Conservation (phyloP, 92 coral and sea anemone genomes). For the Meandrina meandrites region DNA sequence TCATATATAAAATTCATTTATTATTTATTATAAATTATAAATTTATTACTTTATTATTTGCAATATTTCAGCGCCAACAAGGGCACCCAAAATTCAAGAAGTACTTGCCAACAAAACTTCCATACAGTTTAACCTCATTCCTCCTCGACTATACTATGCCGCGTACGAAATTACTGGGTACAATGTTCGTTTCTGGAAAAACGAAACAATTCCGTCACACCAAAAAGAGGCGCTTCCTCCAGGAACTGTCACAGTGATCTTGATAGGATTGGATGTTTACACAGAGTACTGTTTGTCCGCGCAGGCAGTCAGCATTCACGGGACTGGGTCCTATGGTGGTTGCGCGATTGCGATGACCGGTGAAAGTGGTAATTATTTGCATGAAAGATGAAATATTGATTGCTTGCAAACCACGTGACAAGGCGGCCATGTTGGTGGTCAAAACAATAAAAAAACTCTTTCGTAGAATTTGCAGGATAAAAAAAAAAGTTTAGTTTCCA, state of each 20-base stretch:
- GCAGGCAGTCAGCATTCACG: constrained; percentile 7
- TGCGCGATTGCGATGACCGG: constrained; percentile 15
- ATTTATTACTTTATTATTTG: neutral
- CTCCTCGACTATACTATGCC: constrained; percentile 38
- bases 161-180: constrained; percentile 13
- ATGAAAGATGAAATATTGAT: neutral
- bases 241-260: constrained; percentile 1
- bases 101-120: neutral
- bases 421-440: too few species aligned
- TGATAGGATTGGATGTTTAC: constrained; percentile 10
- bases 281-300: constrained; percentile 31
- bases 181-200: constrained; percentile 4
- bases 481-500: too few species aligned
- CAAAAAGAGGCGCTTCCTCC: neutral
- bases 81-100: constrained; percentile 1
- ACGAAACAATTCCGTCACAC: neutral
- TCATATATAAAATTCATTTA: too few species aligned
- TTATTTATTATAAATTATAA: too few species aligned
- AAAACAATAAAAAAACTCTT: too few species aligned
- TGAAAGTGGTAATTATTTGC: constrained; percentile 25
- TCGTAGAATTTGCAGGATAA: too few species aligned
- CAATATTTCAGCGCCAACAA: constrained; percentile 25
- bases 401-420: too few species aligned
- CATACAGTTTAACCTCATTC: constrained; percentile 13
- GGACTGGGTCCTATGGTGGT: neutral